Evolutionary conservation across 2,888 invertebrate species (phyloP).

Genomic region (Eilema sororculum): DNA sequence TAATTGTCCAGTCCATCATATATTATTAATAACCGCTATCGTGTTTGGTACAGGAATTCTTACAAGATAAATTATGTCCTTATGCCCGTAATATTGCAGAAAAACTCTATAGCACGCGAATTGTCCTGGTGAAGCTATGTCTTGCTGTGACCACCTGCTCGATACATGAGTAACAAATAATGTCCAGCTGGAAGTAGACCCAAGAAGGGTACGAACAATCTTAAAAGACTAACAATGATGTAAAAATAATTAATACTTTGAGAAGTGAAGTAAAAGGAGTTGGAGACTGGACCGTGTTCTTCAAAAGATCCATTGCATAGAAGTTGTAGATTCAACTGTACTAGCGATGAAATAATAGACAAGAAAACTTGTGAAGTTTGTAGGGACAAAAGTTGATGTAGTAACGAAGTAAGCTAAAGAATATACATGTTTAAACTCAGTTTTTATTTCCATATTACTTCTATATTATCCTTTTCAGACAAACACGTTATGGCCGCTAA

Average conservation of each 20-base stretch:
- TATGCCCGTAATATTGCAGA: neutral
- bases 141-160: no score
- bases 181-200: neutral
- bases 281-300: no score
- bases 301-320: no score
- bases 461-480: neutral
- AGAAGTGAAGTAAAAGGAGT: no score
- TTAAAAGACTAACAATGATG: neutral
- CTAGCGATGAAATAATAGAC: neutral
- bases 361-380: neutral
- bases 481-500: neutral
- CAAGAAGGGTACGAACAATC: no score
- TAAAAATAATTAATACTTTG: no score
- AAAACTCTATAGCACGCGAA: no score
- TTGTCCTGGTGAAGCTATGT: no score
- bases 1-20: constrained; percentile 13
- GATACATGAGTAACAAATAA: neutral
- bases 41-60: neutral
- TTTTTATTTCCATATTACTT: neutral
- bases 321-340: no score
- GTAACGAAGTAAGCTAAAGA: neutral
- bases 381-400: neutral
- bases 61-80: neutral
- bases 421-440: neutral
- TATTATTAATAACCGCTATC: constrained; percentile 11